Base-by-base conservation (phyloP, 2,888 invertebrate genomes). In the Ferdinandea cuprea region DNA sequence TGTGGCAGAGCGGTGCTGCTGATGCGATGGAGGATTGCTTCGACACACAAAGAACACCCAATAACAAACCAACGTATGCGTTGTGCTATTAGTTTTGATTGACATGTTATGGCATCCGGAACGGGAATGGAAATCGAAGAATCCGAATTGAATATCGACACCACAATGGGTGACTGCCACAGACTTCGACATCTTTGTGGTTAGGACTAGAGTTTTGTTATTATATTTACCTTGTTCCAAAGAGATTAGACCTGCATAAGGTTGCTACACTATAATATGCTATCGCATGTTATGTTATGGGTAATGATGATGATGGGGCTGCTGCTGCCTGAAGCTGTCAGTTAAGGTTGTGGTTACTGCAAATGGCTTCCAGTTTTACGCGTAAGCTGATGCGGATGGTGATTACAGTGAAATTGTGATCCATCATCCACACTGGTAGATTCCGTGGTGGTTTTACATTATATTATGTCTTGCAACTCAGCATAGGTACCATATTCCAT, bases 21-120 rank as follows among this genome's bases (percentile, higher is more conserved):
- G n/a, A n/a, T n/a, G n/a, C n/a, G n/a, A 32, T 71, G 52, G 46
- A 69, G 69, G 73, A 65, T 59, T 56, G 46, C 74, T 59, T 13
- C 13, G 30, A 56, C 77, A 48, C 71, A 76, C 65, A 81, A 72
- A 81, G 71, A 81, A 81, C 77, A 77, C 65, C 76, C 81, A 66
- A 71, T 59, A 76, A 54, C 65, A 52, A 81, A 59, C 44, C 9
- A 7, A 71, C 74, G 50, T 50, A 48, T 58, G 56, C 37, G 25
- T 56, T 65, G 69, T 81, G 77, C 65, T 81, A 71, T 76, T 81
- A 71, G 58, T 65, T 87, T 87, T 88, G 88, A 89, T 89, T 89
- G 89, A 89, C 89, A 88, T 88, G 88, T 88, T 89, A 88, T 88
- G 89, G 89, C 88, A 88, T 88, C 87, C 88, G 88, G 87, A 88